Percentiles rank a stretch among this genome's conserved stretches.
Evolutionary conservation across 2,113 vertebrate species (phyloP).

Genomic region (Bungarus multicinctus): DNA sequence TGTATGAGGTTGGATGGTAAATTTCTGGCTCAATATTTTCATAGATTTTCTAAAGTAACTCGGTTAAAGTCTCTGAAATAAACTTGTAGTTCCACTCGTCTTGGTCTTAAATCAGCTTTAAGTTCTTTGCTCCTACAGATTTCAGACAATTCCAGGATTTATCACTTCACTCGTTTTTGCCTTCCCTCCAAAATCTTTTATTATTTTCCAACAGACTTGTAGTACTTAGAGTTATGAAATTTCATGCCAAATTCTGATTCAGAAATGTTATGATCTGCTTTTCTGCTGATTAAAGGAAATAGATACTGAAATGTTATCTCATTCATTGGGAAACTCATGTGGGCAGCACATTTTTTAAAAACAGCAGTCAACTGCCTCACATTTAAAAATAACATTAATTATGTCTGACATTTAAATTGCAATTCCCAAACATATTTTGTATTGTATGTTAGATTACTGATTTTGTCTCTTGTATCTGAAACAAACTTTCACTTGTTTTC

Average conservation of each 20-base stretch:
- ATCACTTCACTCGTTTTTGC: background rate
- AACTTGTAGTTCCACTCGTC: background rate
- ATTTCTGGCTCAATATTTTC: background rate
- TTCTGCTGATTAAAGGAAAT: background rate
- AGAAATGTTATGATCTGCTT: background rate
- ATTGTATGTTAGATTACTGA: constrained; percentile 13
- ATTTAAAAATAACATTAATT: constrained; percentile 32
- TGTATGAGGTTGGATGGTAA: background rate
- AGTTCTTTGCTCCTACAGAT: background rate
- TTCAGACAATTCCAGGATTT: background rate
- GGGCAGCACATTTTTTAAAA: constrained; percentile 3
- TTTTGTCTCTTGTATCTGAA: background rate
- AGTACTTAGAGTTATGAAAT: background rate
- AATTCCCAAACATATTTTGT: background rate
- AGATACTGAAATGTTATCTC: background rate
- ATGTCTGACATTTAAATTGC: constrained; percentile 28
- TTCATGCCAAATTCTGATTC: background rate
- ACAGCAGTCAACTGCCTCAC: background rate
- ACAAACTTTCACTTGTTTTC: background rate
- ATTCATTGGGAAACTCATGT: background rate
- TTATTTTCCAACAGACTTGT: background rate
- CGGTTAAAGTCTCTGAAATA: background rate
- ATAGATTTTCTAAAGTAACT: background rate
- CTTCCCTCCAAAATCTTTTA: background rate
- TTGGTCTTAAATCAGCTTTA: background rate